These are phyloP conservation scores for Gasteruption jaculator DNA, from an alignment of 2,888 invertebrate genomes.

Conservation along the genomic window DNA sequence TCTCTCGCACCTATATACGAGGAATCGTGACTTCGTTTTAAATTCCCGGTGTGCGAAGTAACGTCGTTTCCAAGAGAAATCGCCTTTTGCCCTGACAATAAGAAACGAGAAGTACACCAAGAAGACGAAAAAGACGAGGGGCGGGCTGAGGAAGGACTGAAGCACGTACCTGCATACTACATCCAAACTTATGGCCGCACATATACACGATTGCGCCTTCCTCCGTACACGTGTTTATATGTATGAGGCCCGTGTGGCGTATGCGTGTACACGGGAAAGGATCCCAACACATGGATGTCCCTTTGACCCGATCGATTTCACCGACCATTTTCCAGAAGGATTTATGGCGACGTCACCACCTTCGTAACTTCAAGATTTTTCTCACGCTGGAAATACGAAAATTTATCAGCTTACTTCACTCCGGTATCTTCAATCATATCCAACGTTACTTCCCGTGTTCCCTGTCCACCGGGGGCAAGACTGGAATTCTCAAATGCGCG, in stretches of 20 bases:
- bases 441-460: too few species aligned
- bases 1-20: too few species aligned
- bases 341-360: slow-evolving; percentile 19
- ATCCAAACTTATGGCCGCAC: too few species aligned
- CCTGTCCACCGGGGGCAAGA: too few species aligned
- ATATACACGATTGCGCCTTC: too few species aligned
- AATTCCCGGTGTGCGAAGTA: slow-evolving; percentile 34
- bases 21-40: slow-evolving; percentile 40
- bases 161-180: too few species aligned
- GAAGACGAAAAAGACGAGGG: slow-evolving; percentile 13
- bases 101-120: slow-evolving; percentile 23
- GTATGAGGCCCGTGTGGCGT: slow-evolving; percentile 3
- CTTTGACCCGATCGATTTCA: slow-evolving; percentile 21
- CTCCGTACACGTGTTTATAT: too few species aligned
- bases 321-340: slow-evolving; percentile 15
- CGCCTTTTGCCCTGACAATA: slow-evolving; percentile 35
- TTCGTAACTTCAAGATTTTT: too few species aligned
- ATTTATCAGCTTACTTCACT: too few species aligned
- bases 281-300: slow-evolving; percentile 3
- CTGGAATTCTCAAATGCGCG: too few species aligned
- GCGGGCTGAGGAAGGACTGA: slow-evolving; percentile 9
- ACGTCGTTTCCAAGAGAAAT: slow-evolving; percentile 39
- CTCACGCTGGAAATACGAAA: too few species aligned
- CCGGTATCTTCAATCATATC: too few species aligned
- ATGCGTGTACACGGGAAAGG: not conserved